Base-by-base conservation (phyloP, 2,113 vertebrate genomes). In the Atherinomorus stipes region DNA sequence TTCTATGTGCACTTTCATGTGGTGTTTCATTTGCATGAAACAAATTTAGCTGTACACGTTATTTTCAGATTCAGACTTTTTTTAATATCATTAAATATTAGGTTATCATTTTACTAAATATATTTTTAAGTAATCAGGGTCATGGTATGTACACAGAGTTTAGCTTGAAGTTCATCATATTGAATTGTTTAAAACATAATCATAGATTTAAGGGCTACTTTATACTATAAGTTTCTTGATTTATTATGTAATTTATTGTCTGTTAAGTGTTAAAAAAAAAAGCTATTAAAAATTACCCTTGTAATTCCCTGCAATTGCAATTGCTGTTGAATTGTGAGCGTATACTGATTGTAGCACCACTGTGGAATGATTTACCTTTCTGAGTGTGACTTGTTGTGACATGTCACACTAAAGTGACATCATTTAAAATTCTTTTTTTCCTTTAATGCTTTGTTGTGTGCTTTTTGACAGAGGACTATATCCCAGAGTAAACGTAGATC, bases 401-500 rank as follows among this genome's bases (percentile, higher is more conserved):
- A 31, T 47, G 22, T 44, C 18, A 62, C 23, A 5, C 23, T 15
- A 15, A 44, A 21, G 12, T 40, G 18, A 10, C 34, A 25, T 21
- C 53, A 28, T 56, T 60, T 19, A 26, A 42, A 2, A 42, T 47
- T 38, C 23, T 11, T 8, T 34, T 47, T 34, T 58, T 16, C 11
- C 4, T 5, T 23, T 45, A 3, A 12, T 37, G n/a, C 13, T 59
- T 38, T 28, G 58, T 11, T 47, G 15, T 26, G 28, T 61, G 23
- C 50, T 44, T 37, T n/a, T 16, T 59, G 72, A 47, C 47, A 51
- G 16, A 11, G 44, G 22, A 52, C 23, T 49, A 23, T 26, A 47
- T n/a, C 37, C 50, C 38, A 25, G 45, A 76, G 78, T 76, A 60
- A 74, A 76, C 37, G 58, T 15, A 6, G 66, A 74, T 75, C 4